phyloP scores from a whole-genome alignment of 2,888 invertebrate species.

The Steromphala cineraria region DNA sequence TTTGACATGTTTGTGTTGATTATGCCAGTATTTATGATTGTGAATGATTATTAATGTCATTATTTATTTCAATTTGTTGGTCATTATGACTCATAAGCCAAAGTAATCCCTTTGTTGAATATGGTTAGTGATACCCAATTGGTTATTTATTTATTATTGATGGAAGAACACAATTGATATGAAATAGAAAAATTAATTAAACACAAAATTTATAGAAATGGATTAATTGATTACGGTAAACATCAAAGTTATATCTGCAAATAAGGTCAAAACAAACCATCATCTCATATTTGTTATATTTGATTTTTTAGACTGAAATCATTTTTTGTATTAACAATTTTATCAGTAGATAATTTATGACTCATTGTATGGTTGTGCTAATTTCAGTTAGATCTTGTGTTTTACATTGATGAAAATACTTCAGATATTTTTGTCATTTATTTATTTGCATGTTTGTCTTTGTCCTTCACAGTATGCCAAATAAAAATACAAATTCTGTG shows the following conservation, averaged over 20 bases:
- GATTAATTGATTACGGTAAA: too few species aligned
- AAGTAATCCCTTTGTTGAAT: not conserved
- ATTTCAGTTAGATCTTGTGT: conserved; percentile 9
- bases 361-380: conserved; percentile 19
- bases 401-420: not conserved
- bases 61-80: conserved; percentile 2
- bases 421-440: conserved; percentile 11
- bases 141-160: too few species aligned
- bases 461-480: conserved; percentile 15
- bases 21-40: not conserved
- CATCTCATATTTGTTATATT: too few species aligned
- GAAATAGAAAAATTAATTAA: too few species aligned
- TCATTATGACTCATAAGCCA: not conserved
- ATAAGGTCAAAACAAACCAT: too few species aligned
- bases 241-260: too few species aligned
- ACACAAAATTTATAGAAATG: too few species aligned
- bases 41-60: not conserved
- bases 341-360: not conserved
- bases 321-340: too few species aligned
- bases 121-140: not conserved
- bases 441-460: conserved; percentile 14
- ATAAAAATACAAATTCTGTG: not conserved
- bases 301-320: too few species aligned
- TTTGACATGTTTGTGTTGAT: not conserved
- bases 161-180: too few species aligned